Evolutionary conservation across 2,797 vertebrate genomes (phyloP).

Genomic region (Mormyrops attenuatus): DNA sequence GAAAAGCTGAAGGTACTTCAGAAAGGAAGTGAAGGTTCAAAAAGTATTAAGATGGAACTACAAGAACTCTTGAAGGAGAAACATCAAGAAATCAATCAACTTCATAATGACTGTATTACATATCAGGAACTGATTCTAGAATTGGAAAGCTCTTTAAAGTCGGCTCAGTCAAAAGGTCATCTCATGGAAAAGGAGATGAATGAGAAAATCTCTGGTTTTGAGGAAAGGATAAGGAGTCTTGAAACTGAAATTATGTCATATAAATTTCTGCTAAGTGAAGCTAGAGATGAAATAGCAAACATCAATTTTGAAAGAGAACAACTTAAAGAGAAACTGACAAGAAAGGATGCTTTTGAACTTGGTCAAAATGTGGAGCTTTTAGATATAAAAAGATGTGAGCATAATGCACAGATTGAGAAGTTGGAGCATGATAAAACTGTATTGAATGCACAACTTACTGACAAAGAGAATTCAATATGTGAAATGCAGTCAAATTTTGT

Average conservation of each 20-base stretch:
- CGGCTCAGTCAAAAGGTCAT: slow-evolving; percentile 51
- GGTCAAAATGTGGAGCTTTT: slow-evolving; percentile 54
- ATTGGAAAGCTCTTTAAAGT: slow-evolving; percentile 67
- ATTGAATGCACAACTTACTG: slow-evolving; percentile 54
- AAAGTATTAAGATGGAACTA: slow-evolving; percentile 71
- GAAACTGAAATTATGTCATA: slow-evolving; percentile 51
- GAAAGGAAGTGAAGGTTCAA: slow-evolving; percentile 69
- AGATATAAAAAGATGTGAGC: slow-evolving; percentile 52
- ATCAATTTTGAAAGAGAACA: slow-evolving; percentile 56
- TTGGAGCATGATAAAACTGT: slow-evolving; percentile 57
- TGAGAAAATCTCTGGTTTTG: slow-evolving; percentile 46
- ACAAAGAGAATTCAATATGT: slow-evolving; percentile 50
- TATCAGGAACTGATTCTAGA: slow-evolving; percentile 79
- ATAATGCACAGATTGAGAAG: slow-evolving; percentile 51
- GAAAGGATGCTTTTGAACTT: slow-evolving; percentile 45
- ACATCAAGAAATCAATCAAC: slow-evolving; percentile 76
- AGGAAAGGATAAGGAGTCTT: slow-evolving; percentile 43
- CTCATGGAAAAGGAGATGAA: slow-evolving; percentile 56
- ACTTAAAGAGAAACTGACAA: slow-evolving; percentile 51
- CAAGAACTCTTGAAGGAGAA: slow-evolving; percentile 82
- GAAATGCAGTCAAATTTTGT: slow-evolving; percentile 54
- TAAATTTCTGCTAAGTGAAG: slow-evolving; percentile 51
- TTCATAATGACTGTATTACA: slow-evolving; percentile 78
- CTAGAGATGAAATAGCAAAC: slow-evolving; percentile 46
- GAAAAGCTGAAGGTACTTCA: slow-evolving; percentile 71